These are phyloP conservation scores for Pachypanchax playfairii DNA, from an alignment of 2,113 vertebrate genomes.

Conservation along the genomic window DNA sequence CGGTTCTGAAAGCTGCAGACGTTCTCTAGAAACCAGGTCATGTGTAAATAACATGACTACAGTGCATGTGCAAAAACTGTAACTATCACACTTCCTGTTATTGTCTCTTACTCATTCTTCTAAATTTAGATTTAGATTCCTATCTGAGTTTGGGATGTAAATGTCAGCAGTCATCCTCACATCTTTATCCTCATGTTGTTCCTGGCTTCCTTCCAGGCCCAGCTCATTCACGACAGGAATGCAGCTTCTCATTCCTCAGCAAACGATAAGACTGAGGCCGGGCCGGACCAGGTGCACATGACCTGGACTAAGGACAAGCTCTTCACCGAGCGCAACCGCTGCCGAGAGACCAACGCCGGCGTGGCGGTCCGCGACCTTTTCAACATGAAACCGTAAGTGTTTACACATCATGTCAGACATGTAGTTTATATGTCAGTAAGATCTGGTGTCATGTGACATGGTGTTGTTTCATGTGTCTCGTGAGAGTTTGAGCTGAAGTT, in stretches of 20 bases:
- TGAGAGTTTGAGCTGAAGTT: not conserved
- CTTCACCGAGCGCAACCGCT: slow-evolving; percentile 83
- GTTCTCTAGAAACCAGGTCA: too few species aligned
- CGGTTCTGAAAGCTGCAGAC: too few species aligned
- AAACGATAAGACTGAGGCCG: slow-evolving; percentile 69
- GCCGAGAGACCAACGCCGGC: slow-evolving; percentile 75
- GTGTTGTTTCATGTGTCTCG: slow-evolving; percentile 26
- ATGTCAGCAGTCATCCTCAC: not conserved
- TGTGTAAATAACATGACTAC: too few species aligned
- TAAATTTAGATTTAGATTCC: too few species aligned
- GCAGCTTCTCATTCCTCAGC: slow-evolving; percentile 82
- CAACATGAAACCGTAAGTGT: slow-evolving; percentile 96
- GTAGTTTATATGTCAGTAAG: not conserved
- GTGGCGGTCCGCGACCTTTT: slow-evolving; percentile 89
- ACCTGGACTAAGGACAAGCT: slow-evolving; percentile 98
- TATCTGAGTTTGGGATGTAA: too few species aligned
- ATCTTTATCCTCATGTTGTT: not conserved
- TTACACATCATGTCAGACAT: not conserved
- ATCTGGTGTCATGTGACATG: not conserved
- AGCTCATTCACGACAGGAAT: slow-evolving; percentile 95
- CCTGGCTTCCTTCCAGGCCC: slow-evolving; percentile 80
- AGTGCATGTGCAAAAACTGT: too few species aligned
- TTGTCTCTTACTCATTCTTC: too few species aligned
- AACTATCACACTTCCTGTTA: too few species aligned
- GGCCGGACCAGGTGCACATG: slow-evolving; percentile 90